These are phyloP conservation scores for Drosophila falleni DNA, from an alignment of 2,888 invertebrate genomes.

Conservation along the genomic window DNA sequence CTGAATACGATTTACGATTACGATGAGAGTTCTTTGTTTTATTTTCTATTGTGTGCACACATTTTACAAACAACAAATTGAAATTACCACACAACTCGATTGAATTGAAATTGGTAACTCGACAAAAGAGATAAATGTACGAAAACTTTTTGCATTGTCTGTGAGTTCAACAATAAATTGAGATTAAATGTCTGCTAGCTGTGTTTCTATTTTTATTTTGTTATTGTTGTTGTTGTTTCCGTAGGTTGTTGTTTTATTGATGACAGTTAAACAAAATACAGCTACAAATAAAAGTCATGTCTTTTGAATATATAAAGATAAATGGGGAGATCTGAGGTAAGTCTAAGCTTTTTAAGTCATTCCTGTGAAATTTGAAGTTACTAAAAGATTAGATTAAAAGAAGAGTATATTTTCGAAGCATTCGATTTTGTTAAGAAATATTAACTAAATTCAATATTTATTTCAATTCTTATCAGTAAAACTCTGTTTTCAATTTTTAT, in stretches of 20 bases:
- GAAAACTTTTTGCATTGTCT: slow-evolving; percentile 62
- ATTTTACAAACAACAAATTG: slow-evolving; percentile 39
- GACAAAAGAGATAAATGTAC: slow-evolving; percentile 49
- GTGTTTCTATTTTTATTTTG: slow-evolving; percentile 10
- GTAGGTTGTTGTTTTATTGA: not conserved
- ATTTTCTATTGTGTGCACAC: slow-evolving; percentile 44
- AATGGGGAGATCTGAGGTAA: not conserved
- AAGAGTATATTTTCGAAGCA: too few relatives aligned
- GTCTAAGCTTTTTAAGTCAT: not conserved
- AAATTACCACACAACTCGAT: slow-evolving; percentile 45
- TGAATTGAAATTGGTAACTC: slow-evolving; percentile 53
- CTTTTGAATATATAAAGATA: not conserved
- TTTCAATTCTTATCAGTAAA: too few relatives aligned
- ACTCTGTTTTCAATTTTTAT: too few relatives aligned
- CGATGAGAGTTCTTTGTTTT: slow-evolving; percentile 20
- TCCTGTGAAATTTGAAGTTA: too few relatives aligned
- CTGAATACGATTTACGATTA: slow-evolving; percentile 50
- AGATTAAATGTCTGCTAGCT: slow-evolving; percentile 52
- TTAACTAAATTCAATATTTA: too few relatives aligned
- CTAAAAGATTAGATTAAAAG: too few relatives aligned
- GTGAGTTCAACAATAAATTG: slow-evolving; percentile 60
- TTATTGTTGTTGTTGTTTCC: not conserved
- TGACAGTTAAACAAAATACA: not conserved
- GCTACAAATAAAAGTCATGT: not conserved
- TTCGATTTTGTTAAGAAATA: too few relatives aligned